Conservation (phyloP, 1,140 invertebrate genomes). For the Drosophila yakuba region DNA sequence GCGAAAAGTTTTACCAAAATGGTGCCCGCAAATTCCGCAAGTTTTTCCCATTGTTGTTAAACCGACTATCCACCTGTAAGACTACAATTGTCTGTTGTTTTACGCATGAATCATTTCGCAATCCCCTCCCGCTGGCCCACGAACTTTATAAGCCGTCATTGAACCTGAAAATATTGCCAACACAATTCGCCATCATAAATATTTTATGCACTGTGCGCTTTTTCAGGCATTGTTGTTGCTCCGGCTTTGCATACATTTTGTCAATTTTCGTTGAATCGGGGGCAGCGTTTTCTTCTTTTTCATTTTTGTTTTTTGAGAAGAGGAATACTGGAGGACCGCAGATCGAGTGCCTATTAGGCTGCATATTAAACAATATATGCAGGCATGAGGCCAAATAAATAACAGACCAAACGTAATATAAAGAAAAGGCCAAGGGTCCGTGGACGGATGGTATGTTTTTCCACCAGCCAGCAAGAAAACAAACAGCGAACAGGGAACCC, state of each 20-base stretch:
- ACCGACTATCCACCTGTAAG: slow-evolving; percentile 46
- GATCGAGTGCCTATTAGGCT: slow-evolving; percentile 77
- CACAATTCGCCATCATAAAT: slow-evolving; percentile 79
- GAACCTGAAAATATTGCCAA: slow-evolving; percentile 79
- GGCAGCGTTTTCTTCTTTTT: background rate
- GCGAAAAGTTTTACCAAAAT: slow-evolving; percentile 12
- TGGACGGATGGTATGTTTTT: slow-evolving; percentile 4
- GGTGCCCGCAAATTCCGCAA: slow-evolving; percentile 8
- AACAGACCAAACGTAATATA: slow-evolving; percentile 59
- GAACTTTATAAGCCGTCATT: slow-evolving; percentile 59
- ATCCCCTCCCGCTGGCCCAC: slow-evolving; percentile 9
- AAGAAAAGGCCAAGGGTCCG: slow-evolving; percentile 28
- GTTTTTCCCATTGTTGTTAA: slow-evolving; percentile 19
- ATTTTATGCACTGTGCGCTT: slow-evolving; percentile 70
- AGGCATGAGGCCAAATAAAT: slow-evolving; percentile 72
- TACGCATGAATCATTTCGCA: slow-evolving; percentile 46
- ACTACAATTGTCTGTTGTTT: slow-evolving; percentile 40
- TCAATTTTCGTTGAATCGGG: slow-evolving; percentile 43
- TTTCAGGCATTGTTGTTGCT: slow-evolving; percentile 40
- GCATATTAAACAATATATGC: slow-evolving; percentile 72
- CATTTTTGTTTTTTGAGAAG: background rate
- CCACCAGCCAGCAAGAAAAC: slow-evolving; percentile 6
- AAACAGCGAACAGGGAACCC: slow-evolving; percentile 64
- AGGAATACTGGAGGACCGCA: slow-evolving; percentile 18
- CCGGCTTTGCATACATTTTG: slow-evolving; percentile 77